Base-by-base conservation (phyloP, 2,888 invertebrate species). In the Physocephala rufipes region DNA sequence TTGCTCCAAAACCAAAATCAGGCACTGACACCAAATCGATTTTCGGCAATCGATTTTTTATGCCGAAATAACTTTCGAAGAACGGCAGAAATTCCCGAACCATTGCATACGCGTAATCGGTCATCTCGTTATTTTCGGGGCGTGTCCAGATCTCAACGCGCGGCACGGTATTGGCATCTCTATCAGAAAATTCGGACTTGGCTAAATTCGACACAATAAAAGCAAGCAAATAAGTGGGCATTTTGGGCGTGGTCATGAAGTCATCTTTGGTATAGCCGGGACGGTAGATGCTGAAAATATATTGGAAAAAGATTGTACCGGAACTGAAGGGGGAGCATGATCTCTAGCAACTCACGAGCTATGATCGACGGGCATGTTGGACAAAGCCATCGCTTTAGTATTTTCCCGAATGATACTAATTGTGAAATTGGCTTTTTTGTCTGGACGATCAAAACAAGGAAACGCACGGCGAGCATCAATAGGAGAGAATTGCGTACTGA, bases 361-460 rank as follows among this genome's bases (percentile, higher is more conserved):
- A 51, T 77, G 80, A 13, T 70, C 67, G 36, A 77, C 78, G 1
- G 91, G 91, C 92, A 92, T 92, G 80, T 93, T 93, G 9, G 92
- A 91, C 19, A 87, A 74, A 0, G 87, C 85, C 81, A 85, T 84
- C 0, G 85, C 83, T 13, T 86, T 88, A 69, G 84, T 84, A 0
- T 76, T 71, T 21, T 89, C 88, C 76, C 91, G 88, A 5, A 88
- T 87, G 65, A 95, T 89, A 67, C 89, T 90, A 28, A 96, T 88
- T 9, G 88, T 88, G 76, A 95, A 95, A 45, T 87, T 89, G 0
- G 95, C 92, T 82, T 95, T 95, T 81, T 93, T 92, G 19, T 89
- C 88, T 1, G 95, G 95, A 76, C 95, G 95, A 79, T 96, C 96
- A 80, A 94, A 94, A 82, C 95, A 95, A 7, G 95, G 95, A 82